Evolutionary conservation across 1,140 invertebrate genomes (phyloP).

Genomic region (Macrostomum lignano): DNA sequence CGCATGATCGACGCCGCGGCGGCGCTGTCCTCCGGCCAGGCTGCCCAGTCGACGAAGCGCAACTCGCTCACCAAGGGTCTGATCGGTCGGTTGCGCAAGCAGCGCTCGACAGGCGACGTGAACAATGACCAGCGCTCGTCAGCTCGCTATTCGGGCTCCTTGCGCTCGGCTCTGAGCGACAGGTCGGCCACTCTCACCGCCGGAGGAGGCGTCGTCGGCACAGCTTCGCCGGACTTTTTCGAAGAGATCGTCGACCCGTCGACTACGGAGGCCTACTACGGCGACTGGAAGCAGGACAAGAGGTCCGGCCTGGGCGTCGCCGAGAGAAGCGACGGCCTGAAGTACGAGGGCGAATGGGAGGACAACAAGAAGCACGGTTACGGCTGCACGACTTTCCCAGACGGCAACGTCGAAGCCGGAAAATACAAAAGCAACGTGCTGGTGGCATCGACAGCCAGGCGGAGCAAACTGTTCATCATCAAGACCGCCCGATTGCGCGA

Average conservation of each 20-base stretch:
- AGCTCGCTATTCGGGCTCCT: constrained; percentile 1
- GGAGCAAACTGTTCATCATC: background rate
- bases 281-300: constrained; percentile 99
- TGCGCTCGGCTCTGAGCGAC: constrained; percentile 3
- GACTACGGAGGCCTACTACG: constrained; percentile 79
- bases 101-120: constrained; percentile 4
- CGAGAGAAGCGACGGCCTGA: constrained; percentile 78
- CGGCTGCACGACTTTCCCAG: constrained; percentile 86
- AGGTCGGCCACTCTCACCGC: background rate
- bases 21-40: no score
- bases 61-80: background rate
- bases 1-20: background rate
- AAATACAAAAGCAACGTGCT: constrained; percentile 94
- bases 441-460: background rate
- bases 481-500: constrained; percentile 2
- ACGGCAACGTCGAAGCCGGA: constrained; percentile 74
- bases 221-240: constrained; percentile 1
- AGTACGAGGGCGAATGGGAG: constrained; percentile 96
- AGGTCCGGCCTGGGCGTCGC: constrained; percentile 77
- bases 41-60: no score
- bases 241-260: background rate
- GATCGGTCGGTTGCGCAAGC: constrained; percentile 3
- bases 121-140: no score
- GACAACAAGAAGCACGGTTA: constrained; percentile 98
- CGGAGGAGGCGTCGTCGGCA: no score